These are phyloP conservation scores for Sebastes iracundus DNA, from an alignment of 2,797 vertebrate species.

Conservation along the genomic window DNA sequence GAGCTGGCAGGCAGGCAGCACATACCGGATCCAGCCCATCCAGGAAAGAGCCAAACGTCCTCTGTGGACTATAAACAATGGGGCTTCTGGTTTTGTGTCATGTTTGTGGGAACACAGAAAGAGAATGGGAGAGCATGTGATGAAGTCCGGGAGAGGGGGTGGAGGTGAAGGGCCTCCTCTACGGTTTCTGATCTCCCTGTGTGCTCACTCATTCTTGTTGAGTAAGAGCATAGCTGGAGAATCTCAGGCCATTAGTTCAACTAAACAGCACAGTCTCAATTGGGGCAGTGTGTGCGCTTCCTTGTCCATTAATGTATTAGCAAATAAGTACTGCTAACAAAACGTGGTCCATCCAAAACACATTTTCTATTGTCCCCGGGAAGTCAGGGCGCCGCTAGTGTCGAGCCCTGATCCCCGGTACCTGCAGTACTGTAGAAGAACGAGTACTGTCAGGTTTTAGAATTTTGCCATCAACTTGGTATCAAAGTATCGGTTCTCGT, in stretches of 20 bases:
- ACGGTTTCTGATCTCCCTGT: conserved; percentile 23
- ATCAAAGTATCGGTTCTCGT: not conserved
- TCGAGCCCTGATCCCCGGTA: too few relatives aligned
- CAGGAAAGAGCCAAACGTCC: conserved; percentile 75
- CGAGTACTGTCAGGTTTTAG: too few relatives aligned
- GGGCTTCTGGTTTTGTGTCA: conserved; percentile 61
- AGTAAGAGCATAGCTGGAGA: conserved; percentile 37
- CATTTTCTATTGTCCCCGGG: too few relatives aligned
- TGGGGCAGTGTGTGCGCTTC: not conserved
- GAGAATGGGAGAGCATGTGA: conserved; percentile 45
- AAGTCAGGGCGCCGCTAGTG: too few relatives aligned
- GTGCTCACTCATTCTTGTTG: conserved; percentile 48
- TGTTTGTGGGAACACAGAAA: conserved; percentile 62
- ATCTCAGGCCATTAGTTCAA: conserved; percentile 23
- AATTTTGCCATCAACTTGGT: too few relatives aligned
- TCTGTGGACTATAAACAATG: conserved; percentile 74
- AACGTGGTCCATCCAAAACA: not conserved
- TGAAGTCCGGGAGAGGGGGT: not conserved
- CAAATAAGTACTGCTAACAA: not conserved
- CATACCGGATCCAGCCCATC: conserved; percentile 75
- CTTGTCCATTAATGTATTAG: not conserved
- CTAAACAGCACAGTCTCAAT: conserved; percentile 16
- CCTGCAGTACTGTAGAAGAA: too few relatives aligned
- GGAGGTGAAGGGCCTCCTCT: conserved; percentile 3
- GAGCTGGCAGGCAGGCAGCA: conserved; percentile 49